Percentiles rank a stretch among this genome's conserved stretches.
phyloP scores from a whole-genome alignment of 2,113 vertebrate species.

The Aepyceros melampus region DNA sequence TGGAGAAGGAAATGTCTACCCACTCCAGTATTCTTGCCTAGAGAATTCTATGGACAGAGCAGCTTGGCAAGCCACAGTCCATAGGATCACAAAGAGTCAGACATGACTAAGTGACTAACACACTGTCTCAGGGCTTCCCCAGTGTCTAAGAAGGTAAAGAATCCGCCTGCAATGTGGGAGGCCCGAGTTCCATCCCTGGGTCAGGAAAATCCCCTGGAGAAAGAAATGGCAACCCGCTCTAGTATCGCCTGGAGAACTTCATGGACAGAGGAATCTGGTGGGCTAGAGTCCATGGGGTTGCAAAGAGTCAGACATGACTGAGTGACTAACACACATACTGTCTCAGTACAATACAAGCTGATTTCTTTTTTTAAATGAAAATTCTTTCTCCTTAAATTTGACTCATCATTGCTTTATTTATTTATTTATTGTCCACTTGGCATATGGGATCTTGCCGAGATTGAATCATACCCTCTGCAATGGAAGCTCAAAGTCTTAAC shows the following conservation, averaged over 20 bases:
- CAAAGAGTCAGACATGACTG: neutral
- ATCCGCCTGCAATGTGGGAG: neutral
- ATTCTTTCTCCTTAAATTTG: neutral
- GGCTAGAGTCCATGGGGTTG: neutral
- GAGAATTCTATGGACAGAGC: neutral
- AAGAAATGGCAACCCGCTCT: neutral
- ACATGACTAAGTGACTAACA: neutral
- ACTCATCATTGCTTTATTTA: neutral
- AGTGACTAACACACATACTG: neutral
- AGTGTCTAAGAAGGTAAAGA: neutral
- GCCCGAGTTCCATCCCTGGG: neutral
- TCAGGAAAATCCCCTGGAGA: neutral
- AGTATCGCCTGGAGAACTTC: neutral
- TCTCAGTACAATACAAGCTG: neutral
- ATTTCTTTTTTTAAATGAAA: neutral
- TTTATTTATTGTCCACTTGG: neutral
- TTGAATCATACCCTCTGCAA: neutral
- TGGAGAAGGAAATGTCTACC: neutral
- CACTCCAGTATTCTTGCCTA: neutral
- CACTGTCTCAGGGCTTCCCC: neutral
- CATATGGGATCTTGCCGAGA: neutral
- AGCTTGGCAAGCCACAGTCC: neutral
- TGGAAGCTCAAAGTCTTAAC: neutral
- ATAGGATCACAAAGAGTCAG: neutral
- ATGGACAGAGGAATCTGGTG: neutral